Conservation (phyloP, 2,113 vertebrate genomes). For the Erpornis zantholeuca region DNA sequence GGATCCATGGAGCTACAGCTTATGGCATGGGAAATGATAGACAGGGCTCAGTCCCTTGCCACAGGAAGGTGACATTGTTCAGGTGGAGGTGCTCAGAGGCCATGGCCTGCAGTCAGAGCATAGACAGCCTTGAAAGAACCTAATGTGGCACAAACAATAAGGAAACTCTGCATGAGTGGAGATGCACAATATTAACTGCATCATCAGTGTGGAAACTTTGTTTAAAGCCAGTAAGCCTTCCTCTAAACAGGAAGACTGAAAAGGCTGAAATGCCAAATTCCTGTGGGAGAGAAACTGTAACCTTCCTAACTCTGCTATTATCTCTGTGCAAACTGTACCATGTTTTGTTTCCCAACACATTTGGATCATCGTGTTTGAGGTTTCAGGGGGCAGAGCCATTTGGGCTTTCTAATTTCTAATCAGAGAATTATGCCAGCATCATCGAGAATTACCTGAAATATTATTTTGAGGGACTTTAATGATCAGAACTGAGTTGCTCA, state of each 20-base stretch:
- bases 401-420: neutral
- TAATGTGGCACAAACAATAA: accelerated
- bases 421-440: neutral
- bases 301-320: neutral
- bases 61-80: neutral
- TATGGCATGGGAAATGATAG: accelerated
- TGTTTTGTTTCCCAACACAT: neutral
- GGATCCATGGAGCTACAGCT: neutral
- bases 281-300: neutral
- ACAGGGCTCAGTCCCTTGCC: neutral
- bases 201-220: neutral
- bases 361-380: neutral
- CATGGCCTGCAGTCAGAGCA: neutral
- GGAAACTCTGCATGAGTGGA: neutral
- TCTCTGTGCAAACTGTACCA: neutral
- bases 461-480: neutral
- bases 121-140: neutral
- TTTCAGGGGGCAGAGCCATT: neutral
- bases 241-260: neutral
- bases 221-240: neutral
- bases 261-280: neutral
- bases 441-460: neutral
- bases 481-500: neutral
- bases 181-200: neutral
- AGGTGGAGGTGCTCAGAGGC: neutral